A percentile compares a stretch with the other conserved stretches of the same genome.
Conservation (phyloP, 2,797 vertebrate species). For the Lepilemur septentrionalis region DNA sequence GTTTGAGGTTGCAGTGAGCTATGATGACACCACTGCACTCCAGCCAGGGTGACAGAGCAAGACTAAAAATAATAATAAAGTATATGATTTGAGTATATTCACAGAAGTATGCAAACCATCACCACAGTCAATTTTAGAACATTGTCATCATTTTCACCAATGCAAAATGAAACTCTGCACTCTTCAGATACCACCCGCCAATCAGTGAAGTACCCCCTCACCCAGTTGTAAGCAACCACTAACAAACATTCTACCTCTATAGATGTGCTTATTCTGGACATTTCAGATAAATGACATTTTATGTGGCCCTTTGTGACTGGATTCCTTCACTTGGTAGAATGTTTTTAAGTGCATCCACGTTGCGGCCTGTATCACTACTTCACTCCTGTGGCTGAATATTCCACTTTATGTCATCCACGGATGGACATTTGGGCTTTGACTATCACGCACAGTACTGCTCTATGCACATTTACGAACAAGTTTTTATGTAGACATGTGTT, state of each 20-base stretch:
- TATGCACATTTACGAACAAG: fast-evolving
- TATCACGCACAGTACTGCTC: background rate
- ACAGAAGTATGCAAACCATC: background rate
- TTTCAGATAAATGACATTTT: background rate
- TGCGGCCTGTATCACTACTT: background rate
- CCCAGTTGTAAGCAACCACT: no score
- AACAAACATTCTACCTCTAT: background rate
- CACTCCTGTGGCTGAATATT: background rate
- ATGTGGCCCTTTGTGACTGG: no score
- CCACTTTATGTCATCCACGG: background rate
- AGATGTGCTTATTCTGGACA: background rate
- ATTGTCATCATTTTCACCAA: background rate
- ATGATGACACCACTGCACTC: background rate
- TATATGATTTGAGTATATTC: background rate
- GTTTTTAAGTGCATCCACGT: background rate
- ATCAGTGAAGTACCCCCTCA: no score
- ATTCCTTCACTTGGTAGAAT: background rate
- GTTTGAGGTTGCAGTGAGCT: background rate
- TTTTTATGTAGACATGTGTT: background rate
- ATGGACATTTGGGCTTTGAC: background rate
- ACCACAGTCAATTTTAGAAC: background rate
- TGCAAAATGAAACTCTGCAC: background rate
- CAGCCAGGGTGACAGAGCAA: background rate
- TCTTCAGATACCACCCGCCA: background rate
- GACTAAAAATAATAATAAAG: no score